Evolutionary conservation across 2,113 vertebrate genomes (phyloP), one percentile per base, ranked within the genome.

Genomic region (Balaeniceps rex): DNA sequence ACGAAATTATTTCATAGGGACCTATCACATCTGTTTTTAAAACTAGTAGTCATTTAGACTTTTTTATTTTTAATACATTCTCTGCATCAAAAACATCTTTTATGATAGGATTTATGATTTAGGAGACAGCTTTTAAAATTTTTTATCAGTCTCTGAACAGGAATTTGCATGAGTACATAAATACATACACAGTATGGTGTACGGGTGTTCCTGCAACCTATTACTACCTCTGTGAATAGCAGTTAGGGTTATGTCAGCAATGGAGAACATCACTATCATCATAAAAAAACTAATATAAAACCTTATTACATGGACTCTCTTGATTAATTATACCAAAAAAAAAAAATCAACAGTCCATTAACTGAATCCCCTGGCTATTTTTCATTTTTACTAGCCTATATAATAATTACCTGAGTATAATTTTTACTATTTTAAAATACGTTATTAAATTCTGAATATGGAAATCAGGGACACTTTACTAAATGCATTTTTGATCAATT

Each of bases 1-100:
- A 91, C 96, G 86, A 95, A 95, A 89, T 96, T 0, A 96, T 87
- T 89, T 97, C 83, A 82, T 52, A 61, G 72, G 22, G 47, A 40
- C 28, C 71, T 78, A 81, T 72, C 83, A 84, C 91, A 91, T 87
- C 83, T 96, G 80, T 4, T 82, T 93, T 92, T 76, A 82, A 89
- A 94, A 71, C 55, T 57, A 60, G 38, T 16, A 65, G 28, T 22
- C 14, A 46, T 83, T 58, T 38, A 44, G 46, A 42, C 4, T 54
- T 85, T n/a, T 74, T 54, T 13, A n/a, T 34, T 69, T 89, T 66
- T n/a, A 64, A 68, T 58, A 40, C 22, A 60, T 78, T 88, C 63
- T 71, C 40, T 82, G 17, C 17, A 42, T 44, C 9, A 22, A 85
- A 90, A 79, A 82, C 14, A 14, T 63, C 11, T 82, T 75, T 81